Conservation (phyloP, 1,140 invertebrate species). For the Laodelphax striatellus region DNA sequence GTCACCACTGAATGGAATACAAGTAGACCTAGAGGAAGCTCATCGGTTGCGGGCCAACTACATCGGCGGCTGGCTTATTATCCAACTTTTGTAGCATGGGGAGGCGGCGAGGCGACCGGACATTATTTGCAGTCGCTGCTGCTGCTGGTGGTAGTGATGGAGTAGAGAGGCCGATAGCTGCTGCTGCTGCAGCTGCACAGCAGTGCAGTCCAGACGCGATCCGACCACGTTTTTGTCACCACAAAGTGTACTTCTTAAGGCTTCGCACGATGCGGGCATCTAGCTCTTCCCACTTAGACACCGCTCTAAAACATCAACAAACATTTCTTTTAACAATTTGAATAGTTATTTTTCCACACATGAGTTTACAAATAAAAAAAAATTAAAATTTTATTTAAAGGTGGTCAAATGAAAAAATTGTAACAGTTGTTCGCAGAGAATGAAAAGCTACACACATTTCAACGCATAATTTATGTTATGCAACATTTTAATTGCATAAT, state of each 20-base stretch:
- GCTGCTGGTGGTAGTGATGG: not conserved
- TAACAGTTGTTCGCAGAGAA: too few species aligned
- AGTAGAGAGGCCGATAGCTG: not conserved
- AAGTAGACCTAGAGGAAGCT: not conserved
- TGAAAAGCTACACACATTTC: too few species aligned
- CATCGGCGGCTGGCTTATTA: not conserved
- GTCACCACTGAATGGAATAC: not conserved
- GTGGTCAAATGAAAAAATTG: too few species aligned
- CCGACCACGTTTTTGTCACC: conserved; percentile 2
- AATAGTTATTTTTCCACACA: too few species aligned
- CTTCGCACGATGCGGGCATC: conserved; percentile 12
- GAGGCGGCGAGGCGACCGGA: not conserved
- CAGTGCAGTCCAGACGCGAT: not conserved
- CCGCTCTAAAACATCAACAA: conserved; percentile 3
- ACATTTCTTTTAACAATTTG: too few species aligned
- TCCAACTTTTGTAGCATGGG: not conserved
- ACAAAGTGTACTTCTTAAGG: conserved; percentile 14
- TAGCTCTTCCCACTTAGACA: conserved; percentile 13
- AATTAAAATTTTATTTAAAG: too few species aligned
- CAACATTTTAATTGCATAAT: too few species aligned
- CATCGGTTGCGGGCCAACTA: not conserved
- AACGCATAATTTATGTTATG: too few species aligned
- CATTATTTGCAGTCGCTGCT: not conserved
- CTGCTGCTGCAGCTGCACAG: not conserved
- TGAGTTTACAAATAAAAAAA: too few species aligned